These are phyloP conservation scores for Cerastis leucographa DNA, from an alignment of 2,888 invertebrate species.

Conservation along the genomic window DNA sequence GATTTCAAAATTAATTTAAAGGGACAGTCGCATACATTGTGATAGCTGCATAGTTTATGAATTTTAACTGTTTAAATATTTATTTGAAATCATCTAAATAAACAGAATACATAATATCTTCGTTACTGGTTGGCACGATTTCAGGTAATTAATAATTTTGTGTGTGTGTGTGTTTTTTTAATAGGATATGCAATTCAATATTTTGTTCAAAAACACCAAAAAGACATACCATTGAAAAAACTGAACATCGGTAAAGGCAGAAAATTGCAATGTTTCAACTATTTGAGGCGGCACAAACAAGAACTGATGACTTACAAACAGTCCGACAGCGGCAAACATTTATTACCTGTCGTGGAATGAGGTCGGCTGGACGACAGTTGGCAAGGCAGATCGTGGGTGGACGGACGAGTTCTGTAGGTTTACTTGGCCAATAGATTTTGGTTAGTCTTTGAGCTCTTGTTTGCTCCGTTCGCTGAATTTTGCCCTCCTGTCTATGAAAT, in stretches of 20 bases:
- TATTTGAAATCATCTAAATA: too few species aligned
- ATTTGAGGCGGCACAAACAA: constrained; percentile 65
- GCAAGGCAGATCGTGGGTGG: constrained; percentile 20
- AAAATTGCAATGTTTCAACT: constrained; percentile 62
- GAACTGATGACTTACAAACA: constrained; percentile 76
- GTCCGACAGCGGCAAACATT: constrained; percentile 68
- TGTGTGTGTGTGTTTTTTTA: too few species aligned
- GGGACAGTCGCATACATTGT: too few species aligned
- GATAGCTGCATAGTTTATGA: too few species aligned
- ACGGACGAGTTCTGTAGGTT: constrained; percentile 29
- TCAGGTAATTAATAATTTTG: too few species aligned
- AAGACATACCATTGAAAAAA: constrained; percentile 25
- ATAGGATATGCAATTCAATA: too few species aligned
- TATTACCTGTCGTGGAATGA: constrained; percentile 70
- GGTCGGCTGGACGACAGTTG: constrained; percentile 55
- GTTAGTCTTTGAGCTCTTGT: background rate
- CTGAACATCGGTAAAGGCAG: constrained; percentile 22
- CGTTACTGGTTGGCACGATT: too few species aligned
- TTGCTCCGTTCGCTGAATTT: background rate
- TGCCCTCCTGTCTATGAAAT: background rate
- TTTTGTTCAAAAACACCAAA: background rate
- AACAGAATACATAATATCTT: too few species aligned
- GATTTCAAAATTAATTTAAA: too few species aligned
- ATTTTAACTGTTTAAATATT: too few species aligned
- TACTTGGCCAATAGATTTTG: background rate